These are phyloP conservation scores for Cryptotis parvus DNA, from an alignment of 2,113 vertebrate genomes.

Conservation along the genomic window DNA sequence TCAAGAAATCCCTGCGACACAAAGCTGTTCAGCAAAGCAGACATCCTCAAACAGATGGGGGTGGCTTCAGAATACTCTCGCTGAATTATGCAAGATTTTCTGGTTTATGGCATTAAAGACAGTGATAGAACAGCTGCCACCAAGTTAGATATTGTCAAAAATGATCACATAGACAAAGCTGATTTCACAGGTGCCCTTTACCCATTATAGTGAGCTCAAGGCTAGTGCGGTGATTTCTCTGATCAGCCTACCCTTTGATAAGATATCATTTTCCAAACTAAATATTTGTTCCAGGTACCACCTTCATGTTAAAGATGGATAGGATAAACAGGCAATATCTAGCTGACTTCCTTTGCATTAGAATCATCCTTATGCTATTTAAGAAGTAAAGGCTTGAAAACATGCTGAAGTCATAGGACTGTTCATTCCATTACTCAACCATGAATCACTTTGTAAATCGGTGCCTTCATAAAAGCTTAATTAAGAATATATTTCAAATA, in stretches of 20 bases:
- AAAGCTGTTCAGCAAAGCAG: conserved; percentile 75
- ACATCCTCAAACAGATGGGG: conserved; percentile 59
- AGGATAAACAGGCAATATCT: conserved; percentile 39
- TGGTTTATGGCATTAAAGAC: conserved; percentile 82
- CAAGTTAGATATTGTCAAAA: conserved; percentile 76
- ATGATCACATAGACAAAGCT: conserved; percentile 68
- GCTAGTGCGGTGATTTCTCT: conserved; percentile 69
- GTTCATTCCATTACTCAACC: too few species aligned
- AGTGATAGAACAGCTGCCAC: conserved; percentile 84
- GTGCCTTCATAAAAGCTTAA: too few species aligned
- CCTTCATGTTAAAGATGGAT: conserved; percentile 46
- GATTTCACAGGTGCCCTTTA: conserved; percentile 48
- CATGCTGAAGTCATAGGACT: neutral
- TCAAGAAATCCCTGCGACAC: conserved; percentile 83
- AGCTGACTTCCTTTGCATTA: neutral
- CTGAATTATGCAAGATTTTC: conserved; percentile 83
- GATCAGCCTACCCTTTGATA: conserved; percentile 53
- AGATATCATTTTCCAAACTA: conserved; percentile 34
- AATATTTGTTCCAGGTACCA: conserved; percentile 70
- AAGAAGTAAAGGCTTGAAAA: conserved; percentile 9
- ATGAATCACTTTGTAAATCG: too few species aligned
- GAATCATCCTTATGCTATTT: neutral
- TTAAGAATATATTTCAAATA: too few species aligned
- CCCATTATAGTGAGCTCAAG: conserved; percentile 47
- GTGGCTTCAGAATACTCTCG: conserved; percentile 70